These are phyloP conservation scores for Triops longicaudatus DNA, from an alignment of 1,140 invertebrate genomes.

Conservation along the genomic window DNA sequence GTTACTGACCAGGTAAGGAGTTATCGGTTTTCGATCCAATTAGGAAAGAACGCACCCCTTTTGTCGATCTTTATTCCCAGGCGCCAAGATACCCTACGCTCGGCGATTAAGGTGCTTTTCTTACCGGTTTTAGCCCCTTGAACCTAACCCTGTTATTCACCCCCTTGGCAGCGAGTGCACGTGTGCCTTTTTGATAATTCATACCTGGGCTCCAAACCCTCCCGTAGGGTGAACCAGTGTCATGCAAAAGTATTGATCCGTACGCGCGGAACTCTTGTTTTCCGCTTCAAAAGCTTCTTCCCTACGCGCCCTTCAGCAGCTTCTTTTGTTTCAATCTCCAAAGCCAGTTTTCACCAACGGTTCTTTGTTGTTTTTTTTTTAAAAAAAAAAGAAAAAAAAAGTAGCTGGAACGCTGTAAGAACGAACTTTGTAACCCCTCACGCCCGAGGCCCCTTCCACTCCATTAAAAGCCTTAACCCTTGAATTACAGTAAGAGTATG, in stretches of 20 bases:
- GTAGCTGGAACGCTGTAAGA: background rate
- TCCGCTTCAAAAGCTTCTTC: background rate
- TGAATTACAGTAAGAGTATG: background rate
- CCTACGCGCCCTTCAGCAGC: background rate
- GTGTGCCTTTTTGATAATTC: background rate
- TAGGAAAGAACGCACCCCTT: background rate
- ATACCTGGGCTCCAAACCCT: background rate
- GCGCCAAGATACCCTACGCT: conserved; percentile 8
- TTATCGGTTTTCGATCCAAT: background rate
- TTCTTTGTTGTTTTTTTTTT: background rate
- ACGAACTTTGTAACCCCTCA: background rate
- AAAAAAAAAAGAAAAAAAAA: too few species aligned
- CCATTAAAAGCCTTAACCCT: conserved; percentile 3
- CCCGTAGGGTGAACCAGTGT: background rate
- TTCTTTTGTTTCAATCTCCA: background rate
- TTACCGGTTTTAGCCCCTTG: background rate
- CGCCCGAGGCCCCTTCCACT: background rate
- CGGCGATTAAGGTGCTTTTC: conserved; percentile 20
- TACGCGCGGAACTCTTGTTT: background rate
- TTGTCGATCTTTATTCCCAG: conserved; percentile 16
- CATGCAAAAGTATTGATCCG: conserved; percentile 7
- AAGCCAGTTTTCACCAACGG: background rate
- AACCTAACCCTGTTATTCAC: conserved; percentile 6
- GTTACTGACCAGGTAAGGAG: conserved; percentile 51
- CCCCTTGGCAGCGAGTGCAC: background rate